Conservation (phyloP, 2,113 vertebrate species). For the Cyprinus carpio region DNA sequence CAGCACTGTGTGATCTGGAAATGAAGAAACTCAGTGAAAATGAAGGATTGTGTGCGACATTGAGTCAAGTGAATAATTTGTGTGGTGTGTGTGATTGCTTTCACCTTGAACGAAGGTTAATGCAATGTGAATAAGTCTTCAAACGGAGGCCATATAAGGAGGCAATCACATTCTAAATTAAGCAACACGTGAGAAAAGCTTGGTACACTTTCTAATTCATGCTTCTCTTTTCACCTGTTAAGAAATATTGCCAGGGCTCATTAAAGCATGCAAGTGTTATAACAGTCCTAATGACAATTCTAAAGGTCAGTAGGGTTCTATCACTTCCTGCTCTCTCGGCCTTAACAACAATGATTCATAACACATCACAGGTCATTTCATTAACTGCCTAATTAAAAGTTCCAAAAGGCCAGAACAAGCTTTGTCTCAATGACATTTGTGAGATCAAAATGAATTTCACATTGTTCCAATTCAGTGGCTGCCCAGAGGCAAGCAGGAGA, state of each 20-base stretch:
- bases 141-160: neutral
- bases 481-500: slow-evolving; percentile 57
- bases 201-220: slow-evolving; percentile 12
- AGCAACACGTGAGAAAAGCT: neutral
- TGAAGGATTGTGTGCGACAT: neutral
- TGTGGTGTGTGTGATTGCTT: slow-evolving; percentile 50
- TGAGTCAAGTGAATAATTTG: slow-evolving; percentile 12
- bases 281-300: neutral
- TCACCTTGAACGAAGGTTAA: slow-evolving; percentile 59
- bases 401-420: neutral
- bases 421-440: slow-evolving; percentile 33
- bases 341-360: slow-evolving; percentile 1
- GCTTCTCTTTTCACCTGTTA: slow-evolving; percentile 38
- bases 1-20: neutral
- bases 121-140: slow-evolving; percentile 30
- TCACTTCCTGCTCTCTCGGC: slow-evolving; percentile 16
- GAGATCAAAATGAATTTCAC: slow-evolving; percentile 30
- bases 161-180: slow-evolving; percentile 29
- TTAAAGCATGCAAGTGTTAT: slow-evolving; percentile 20
- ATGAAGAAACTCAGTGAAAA: neutral
- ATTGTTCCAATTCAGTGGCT: slow-evolving; percentile 41
- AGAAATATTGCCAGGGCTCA: neutral
- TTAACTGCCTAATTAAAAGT: slow-evolving; percentile 19
- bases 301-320: slow-evolving; percentile 49
- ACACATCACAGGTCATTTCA: slow-evolving; percentile 23